Conservation (phyloP, 2,888 invertebrate genomes). For the Rhingia campestris region DNA sequence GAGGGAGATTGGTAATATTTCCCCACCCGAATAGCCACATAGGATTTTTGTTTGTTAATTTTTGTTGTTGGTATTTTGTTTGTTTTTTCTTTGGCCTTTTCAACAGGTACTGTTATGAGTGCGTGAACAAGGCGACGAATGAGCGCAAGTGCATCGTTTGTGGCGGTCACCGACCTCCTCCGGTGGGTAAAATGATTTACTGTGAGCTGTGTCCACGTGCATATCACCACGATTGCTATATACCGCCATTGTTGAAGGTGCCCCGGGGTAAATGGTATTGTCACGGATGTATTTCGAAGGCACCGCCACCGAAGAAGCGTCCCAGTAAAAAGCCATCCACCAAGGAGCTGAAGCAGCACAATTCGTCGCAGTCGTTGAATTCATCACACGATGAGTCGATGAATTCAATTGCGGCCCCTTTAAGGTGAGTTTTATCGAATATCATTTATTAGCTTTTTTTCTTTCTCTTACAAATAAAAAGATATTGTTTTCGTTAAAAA, state of each 20-base stretch:
- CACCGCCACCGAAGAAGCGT: conserved; percentile 89
- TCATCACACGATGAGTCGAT: conserved; percentile 82
- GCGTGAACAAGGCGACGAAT: conserved; percentile 95
- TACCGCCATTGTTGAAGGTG: conserved; percentile 92
- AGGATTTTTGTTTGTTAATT: background rate
- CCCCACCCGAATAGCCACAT: background rate
- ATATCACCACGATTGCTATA: conserved; percentile 96
- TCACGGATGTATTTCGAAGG: conserved; percentile 92
- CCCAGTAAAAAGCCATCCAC: conserved; percentile 84
- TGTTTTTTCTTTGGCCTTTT: conserved; percentile 11
- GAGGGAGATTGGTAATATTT: conserved; percentile 96
- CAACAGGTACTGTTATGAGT: conserved; percentile 95
- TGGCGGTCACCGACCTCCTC: conserved; percentile 87
- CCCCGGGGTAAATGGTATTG: conserved; percentile 96
- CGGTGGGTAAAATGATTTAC: conserved; percentile 87
- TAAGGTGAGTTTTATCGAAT: conserved; percentile 78
- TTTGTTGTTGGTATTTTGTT: background rate
- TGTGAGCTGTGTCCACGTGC: conserved; percentile 96
- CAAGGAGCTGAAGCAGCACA: conserved; percentile 78
- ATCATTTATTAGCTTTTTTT: no score
- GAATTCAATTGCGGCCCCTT: conserved; percentile 80
- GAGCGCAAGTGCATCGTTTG: conserved; percentile 97
- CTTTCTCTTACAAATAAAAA: no score
- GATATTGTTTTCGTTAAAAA: no score
- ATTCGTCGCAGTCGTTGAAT: conserved; percentile 80